These are phyloP conservation scores for Drosophila insularis DNA, from an alignment of 1,140 invertebrate genomes.

Conservation along the genomic window DNA sequence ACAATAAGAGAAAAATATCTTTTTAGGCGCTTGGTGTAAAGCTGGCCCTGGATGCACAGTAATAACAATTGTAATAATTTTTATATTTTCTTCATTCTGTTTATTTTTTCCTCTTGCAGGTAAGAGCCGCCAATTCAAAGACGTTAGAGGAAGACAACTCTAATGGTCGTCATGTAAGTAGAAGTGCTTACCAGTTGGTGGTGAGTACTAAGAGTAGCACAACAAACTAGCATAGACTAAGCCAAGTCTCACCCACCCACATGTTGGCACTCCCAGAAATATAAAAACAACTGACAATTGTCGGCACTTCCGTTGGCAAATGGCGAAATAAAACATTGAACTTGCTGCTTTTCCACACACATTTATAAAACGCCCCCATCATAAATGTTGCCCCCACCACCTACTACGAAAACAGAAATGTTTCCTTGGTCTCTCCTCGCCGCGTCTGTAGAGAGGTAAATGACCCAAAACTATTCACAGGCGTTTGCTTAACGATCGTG, in stretches of 20 bases:
- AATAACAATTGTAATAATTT: slow-evolving; percentile 36
- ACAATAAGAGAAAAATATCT: too few relatives aligned
- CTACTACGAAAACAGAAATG: neutral
- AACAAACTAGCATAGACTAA: neutral
- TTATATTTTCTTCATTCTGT: slow-evolving; percentile 24
- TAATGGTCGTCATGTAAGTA: slow-evolving; percentile 58
- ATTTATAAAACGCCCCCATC: slow-evolving; percentile 11
- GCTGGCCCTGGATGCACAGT: neutral
- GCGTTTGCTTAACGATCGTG: slow-evolving; percentile 77
- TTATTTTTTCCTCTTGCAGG: slow-evolving; percentile 51
- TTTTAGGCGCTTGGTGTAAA: too few relatives aligned
- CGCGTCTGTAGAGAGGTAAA: neutral
- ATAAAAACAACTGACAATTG: slow-evolving; percentile 57
- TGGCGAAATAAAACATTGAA: slow-evolving; percentile 56
- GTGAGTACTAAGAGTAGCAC: slow-evolving; percentile 25
- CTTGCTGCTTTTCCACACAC: slow-evolving; percentile 52
- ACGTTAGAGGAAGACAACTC: slow-evolving; percentile 46
- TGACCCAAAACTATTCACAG: slow-evolving; percentile 27
- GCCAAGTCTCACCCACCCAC: slow-evolving; percentile 23
- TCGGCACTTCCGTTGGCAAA: slow-evolving; percentile 67
- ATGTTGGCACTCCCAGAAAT: slow-evolving; percentile 23
- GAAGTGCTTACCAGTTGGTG: slow-evolving; percentile 7
- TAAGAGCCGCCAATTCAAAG: slow-evolving; percentile 45
- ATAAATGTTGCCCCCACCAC: neutral
- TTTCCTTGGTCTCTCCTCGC: slow-evolving; percentile 3